Base-by-base conservation (phyloP, 2,888 invertebrate species). In the Cheilosia impressa region DNA sequence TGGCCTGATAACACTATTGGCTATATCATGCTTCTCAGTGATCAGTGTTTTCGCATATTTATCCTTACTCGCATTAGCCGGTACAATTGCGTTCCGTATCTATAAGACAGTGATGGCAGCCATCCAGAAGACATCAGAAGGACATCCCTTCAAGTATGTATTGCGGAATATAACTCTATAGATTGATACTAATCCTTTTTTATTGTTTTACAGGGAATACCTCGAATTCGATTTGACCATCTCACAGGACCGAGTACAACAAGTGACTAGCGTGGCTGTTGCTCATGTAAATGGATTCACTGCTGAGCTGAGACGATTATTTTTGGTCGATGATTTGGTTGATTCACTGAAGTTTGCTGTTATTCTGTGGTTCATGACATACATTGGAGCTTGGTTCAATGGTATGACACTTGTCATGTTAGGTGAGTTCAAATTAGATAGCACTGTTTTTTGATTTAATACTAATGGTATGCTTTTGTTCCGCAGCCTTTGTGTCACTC, bases 301-400 rank as follows among this genome's bases (percentile, higher is more conserved):
- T 87, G 93, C 94, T 85, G 97, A 98, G 93, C 94, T 99, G 90
- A 96, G 99, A 92, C 94, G 98, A 92, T 94, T 99, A 90, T 98
- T 99, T 94, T 95, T 99, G 90, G 98, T 99, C 90, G 99, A 99
- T 92, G 98, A 99, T 93, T 94, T 99, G 90, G 96, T 99, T 89
- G 99, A 99, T 93, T 97, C 97, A 88, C 94, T 97, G 90, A 97
- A 99, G 95, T 99, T 99, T 93, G 98, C 96, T 89, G 95, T 98
- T 89, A 94, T 98, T 90, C 94, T 99, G 92, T 99, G 98, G 98
- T 96, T 97, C 90, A 95, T 99, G 93, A 99, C 99, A 85, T 99
- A 99, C 93, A 94, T 99, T 90, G 99, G 99, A 91, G 96, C 98
- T 90, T 99, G 98, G 97, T 99, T 99, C 95, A 99, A 99, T 93